These are phyloP conservation scores for Silurus meridionalis DNA, from an alignment of 2,113 vertebrate species.

Conservation along the genomic window DNA sequence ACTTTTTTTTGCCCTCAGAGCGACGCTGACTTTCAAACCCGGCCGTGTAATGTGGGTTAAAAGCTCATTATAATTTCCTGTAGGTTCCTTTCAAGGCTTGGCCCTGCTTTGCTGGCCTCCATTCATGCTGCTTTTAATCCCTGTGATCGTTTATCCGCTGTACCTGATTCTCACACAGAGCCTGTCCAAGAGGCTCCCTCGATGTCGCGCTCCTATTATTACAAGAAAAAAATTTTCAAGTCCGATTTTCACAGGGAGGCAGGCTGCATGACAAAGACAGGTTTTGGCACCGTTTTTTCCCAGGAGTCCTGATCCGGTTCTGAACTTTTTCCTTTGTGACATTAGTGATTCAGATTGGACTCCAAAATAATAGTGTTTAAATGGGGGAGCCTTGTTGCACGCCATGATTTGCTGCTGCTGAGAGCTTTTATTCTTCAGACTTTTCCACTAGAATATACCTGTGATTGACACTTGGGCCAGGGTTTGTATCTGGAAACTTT, in stretches of 20 bases:
- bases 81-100: slow-evolving; percentile 57
- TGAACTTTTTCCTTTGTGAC: slow-evolving; percentile 17
- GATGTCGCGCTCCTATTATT: slow-evolving; percentile 4
- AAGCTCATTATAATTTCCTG: slow-evolving; percentile 63
- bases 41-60: slow-evolving; percentile 63
- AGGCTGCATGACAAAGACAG: slow-evolving; percentile 11
- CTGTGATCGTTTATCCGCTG: slow-evolving; percentile 59
- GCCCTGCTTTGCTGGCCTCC: slow-evolving; percentile 59
- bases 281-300: neutral
- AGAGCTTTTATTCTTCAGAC: slow-evolving; percentile 5
- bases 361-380: slow-evolving; percentile 7
- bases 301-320: neutral
- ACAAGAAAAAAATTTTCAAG: neutral
- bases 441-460: neutral
- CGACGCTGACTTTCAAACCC: slow-evolving; percentile 36
- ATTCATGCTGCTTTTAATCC: slow-evolving; percentile 56
- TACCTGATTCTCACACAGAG: slow-evolving; percentile 55
- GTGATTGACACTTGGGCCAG: neutral
- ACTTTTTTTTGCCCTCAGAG: slow-evolving; percentile 26
- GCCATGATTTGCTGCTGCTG: neutral
- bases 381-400: slow-evolving; percentile 3
- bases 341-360: slow-evolving; percentile 2
- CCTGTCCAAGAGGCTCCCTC: slow-evolving; percentile 1
- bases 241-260: slow-evolving; percentile 32
- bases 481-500: neutral